Evolutionary conservation across 2,113 vertebrate species (phyloP).

Genomic region (Phalacrocorax pelagicus): DNA sequence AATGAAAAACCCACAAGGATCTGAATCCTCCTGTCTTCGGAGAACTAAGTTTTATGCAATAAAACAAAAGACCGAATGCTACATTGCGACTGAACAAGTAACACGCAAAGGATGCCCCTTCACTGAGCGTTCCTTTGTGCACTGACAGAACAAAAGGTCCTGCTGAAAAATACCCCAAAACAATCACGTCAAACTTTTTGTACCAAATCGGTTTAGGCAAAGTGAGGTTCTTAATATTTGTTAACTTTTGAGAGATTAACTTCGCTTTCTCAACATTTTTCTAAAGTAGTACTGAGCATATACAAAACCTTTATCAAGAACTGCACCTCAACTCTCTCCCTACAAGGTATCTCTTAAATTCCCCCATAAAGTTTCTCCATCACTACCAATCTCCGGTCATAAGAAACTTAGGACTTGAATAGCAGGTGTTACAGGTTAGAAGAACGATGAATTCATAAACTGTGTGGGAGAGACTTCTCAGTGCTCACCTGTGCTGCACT

Average conservation of each 20-base stretch:
- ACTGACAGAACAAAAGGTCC: neutral
- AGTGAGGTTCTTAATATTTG: neutral
- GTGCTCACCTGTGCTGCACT: neutral
- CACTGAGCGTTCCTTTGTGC: neutral
- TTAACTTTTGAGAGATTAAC: neutral
- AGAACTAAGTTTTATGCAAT: neutral
- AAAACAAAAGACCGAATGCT: neutral
- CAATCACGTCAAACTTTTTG: neutral
- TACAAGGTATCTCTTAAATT: neutral
- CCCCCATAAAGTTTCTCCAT: neutral
- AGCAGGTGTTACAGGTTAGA: slow-evolving; percentile 54
- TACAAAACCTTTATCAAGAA: neutral
- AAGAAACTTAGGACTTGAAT: slow-evolving; percentile 6
- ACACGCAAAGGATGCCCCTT: neutral
- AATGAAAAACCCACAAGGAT: neutral
- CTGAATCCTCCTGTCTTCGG: neutral
- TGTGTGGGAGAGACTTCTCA: slow-evolving; percentile 14
- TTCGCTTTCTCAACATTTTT: neutral
- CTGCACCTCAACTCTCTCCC: neutral
- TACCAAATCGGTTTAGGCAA: neutral
- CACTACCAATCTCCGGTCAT: neutral
- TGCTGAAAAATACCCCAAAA: neutral
- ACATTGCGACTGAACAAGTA: neutral
- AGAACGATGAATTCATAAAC: neutral
- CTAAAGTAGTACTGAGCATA: neutral